Evolutionary conservation across 1,140 invertebrate genomes (phyloP).

Genomic region (Bombus superbus): DNA sequence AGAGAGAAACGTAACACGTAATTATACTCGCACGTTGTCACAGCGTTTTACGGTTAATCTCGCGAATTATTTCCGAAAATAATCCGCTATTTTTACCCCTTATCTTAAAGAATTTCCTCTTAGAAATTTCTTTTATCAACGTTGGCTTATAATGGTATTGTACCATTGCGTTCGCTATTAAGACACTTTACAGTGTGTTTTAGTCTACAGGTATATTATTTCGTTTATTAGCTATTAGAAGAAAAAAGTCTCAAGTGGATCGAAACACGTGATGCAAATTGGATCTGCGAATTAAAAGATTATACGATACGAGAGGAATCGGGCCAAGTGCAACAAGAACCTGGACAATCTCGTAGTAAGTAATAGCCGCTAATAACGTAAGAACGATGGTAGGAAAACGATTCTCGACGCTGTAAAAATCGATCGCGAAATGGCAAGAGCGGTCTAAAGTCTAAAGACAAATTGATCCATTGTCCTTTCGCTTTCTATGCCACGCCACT

Average conservation of each 20-base stretch:
- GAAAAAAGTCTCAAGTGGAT: neutral
- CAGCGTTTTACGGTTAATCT: too few relatives aligned
- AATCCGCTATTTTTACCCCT: too few relatives aligned
- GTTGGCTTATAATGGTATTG: too few relatives aligned
- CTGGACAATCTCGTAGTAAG: neutral
- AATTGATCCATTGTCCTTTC: slow-evolving; percentile 37
- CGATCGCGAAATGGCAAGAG: neutral
- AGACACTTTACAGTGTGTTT: neutral
- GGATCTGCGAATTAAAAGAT: neutral
- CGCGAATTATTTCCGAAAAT: too few relatives aligned
- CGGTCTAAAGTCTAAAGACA: slow-evolving; percentile 3
- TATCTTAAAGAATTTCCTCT: too few relatives aligned
- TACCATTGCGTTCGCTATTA: too few relatives aligned
- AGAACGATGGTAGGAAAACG: neutral
- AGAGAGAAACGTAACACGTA: too few relatives aligned
- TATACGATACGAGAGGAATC: neutral
- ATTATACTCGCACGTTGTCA: too few relatives aligned
- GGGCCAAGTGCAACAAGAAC: neutral
- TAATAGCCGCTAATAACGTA: neutral
- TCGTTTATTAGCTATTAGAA: too few relatives aligned
- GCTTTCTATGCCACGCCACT: slow-evolving; percentile 8
- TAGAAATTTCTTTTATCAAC: too few relatives aligned
- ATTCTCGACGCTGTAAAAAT: neutral
- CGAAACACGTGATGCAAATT: neutral
- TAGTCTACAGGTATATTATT: too few relatives aligned